These are phyloP conservation scores for Papilio polytes DNA, from an alignment of 1,140 invertebrate species.

Conservation along the genomic window DNA sequence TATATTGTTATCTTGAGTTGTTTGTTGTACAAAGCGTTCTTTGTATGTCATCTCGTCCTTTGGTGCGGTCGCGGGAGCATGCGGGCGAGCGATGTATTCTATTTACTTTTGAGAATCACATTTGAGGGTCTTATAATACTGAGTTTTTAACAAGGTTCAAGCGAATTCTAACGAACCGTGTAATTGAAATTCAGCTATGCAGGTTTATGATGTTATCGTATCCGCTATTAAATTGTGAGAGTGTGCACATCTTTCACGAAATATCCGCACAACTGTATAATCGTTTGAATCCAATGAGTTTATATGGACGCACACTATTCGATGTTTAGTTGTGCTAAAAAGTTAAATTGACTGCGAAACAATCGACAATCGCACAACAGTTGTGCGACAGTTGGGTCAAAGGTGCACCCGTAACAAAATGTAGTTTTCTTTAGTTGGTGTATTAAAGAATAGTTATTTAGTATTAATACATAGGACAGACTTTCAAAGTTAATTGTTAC, in stretches of 20 bases:
- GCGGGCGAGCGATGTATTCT: not conserved
- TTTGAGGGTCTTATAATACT: not conserved
- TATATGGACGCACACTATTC: too few relatives aligned
- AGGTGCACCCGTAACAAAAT: too few relatives aligned
- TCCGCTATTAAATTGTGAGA: not conserved
- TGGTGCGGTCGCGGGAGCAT: not conserved
- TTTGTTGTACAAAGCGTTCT: constrained; percentile 10
- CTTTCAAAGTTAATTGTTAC: not conserved
- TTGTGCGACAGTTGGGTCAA: too few relatives aligned
- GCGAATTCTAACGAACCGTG: not conserved
- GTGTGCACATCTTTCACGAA: too few relatives aligned
- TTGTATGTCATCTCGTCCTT: constrained; percentile 1
- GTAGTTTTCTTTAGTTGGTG: too few relatives aligned
- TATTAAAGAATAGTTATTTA: too few relatives aligned
- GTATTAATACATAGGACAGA: too few relatives aligned
- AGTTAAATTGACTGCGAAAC: too few relatives aligned
- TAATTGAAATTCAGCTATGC: not conserved
- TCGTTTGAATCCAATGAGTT: too few relatives aligned
- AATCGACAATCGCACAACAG: too few relatives aligned
- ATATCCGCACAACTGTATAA: too few relatives aligned
- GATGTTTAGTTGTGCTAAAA: too few relatives aligned
- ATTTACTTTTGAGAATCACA: not conserved
- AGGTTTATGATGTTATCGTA: not conserved
- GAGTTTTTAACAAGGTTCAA: not conserved
- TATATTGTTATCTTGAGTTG: not conserved